Evolutionary conservation across 2,888 invertebrate genomes (phyloP).

Genomic region (Nomada goodeniana): DNA sequence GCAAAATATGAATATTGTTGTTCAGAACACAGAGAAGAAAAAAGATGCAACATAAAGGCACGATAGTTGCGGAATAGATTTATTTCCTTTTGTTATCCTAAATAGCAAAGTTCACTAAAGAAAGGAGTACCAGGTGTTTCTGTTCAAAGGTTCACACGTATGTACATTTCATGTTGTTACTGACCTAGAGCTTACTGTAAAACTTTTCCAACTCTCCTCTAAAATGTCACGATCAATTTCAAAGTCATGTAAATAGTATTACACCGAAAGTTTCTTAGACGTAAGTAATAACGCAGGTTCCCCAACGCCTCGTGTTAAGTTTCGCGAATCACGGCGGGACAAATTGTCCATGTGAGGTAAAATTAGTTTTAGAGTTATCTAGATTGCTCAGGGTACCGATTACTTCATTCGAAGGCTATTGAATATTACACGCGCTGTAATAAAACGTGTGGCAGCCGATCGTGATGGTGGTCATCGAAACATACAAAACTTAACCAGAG

Average conservation of each 20-base stretch:
- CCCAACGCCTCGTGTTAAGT: conserved; percentile 26
- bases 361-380: conserved; percentile 57
- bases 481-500: conserved; percentile 36
- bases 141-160: conserved; percentile 29
- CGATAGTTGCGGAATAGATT: conserved; percentile 22
- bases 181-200: conserved; percentile 31
- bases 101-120: conserved; percentile 11
- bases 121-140: conserved; percentile 8
- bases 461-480: not conserved
- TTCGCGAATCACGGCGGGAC: conserved; percentile 33
- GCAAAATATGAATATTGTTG: conserved; percentile 17
- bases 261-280: conserved; percentile 45
- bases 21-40: not conserved
- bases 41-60: not conserved
- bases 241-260: conserved; percentile 72
- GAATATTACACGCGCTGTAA: conserved; percentile 34
- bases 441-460: not conserved
- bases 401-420: conserved; percentile 54
- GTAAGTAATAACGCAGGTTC: conserved; percentile 32
- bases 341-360: conserved; percentile 45
- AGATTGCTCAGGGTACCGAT: conserved; percentile 76
- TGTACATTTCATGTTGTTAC: conserved; percentile 15
- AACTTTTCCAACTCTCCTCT: conserved; percentile 18
- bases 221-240: conserved; percentile 46
- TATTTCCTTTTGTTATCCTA: conserved; percentile 25